Evolutionary conservation across 1,140 invertebrate species (phyloP).

Genomic region (Drosophila mayri): DNA sequence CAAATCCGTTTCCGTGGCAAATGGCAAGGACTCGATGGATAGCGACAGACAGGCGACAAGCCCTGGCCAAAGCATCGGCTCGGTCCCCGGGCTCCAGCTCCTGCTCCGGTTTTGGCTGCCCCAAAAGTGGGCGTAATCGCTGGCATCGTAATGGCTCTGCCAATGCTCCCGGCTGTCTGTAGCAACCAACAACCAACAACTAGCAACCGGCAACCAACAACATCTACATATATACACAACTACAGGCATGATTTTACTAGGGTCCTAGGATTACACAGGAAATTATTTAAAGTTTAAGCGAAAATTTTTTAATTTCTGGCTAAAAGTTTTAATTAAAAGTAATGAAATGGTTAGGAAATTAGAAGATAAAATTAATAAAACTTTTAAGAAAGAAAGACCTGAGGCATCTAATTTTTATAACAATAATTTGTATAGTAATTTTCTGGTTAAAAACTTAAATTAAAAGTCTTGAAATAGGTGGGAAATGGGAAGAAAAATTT

Average conservation of each 20-base stretch:
- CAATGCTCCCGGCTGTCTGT: slow-evolving; percentile 44
- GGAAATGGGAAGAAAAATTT: too few species aligned
- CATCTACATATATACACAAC: slow-evolving; percentile 27
- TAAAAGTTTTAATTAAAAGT: too few species aligned
- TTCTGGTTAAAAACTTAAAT: too few species aligned
- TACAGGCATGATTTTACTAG: slow-evolving; percentile 24
- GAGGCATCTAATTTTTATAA: too few species aligned
- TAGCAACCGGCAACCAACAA: slow-evolving; percentile 16
- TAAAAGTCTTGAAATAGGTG: too few species aligned
- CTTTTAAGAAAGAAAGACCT: too few species aligned
- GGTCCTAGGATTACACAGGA: slow-evolving; percentile 18
- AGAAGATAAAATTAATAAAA: neutral
- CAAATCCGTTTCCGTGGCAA: slow-evolving; percentile 59
- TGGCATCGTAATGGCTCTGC: slow-evolving; percentile 43
- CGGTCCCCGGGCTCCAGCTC: neutral
- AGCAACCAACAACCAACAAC: slow-evolving; percentile 33
- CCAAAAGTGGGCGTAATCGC: slow-evolving; percentile 66
- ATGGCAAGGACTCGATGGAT: slow-evolving; percentile 22
- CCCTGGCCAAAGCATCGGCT: slow-evolving; percentile 13
- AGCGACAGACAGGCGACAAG: slow-evolving; percentile 44
- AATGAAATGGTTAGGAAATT: neutral
- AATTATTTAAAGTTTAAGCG: neutral
- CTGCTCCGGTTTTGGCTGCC: neutral
- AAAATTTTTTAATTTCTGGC: too few species aligned
- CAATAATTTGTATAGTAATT: too few species aligned